A percentile compares a stretch with the other conserved stretches of the same genome.
Evolutionary conservation across 30 jellyfish, hydroid and myxozoan genomes (phyloP).

Genomic region (Hydra vulgaris): DNA sequence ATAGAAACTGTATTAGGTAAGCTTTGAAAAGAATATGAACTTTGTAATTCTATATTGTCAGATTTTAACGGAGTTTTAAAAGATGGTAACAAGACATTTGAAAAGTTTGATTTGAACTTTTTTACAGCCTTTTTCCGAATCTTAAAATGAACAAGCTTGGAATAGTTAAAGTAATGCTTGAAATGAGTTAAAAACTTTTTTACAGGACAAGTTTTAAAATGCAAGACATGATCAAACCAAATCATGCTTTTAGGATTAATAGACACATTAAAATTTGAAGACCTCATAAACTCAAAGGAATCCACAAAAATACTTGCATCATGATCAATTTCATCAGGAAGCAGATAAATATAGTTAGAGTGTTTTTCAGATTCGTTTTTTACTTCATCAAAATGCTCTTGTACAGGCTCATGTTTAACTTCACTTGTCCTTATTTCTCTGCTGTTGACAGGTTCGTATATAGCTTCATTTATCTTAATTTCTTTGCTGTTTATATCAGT

Average conservation of each 20-base stretch:
- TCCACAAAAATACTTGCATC: not conserved
- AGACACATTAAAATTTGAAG: not conserved
- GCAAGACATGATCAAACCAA: not conserved
- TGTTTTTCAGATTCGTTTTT: not conserved
- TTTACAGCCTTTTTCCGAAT: too few relatives aligned
- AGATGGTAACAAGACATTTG: not conserved
- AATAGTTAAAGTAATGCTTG: not conserved
- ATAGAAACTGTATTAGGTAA: not conserved
- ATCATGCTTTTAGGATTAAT: not conserved
- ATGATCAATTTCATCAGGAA: not conserved
- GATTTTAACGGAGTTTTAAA: not conserved
- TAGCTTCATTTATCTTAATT: too few relatives aligned
- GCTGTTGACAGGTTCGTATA: not conserved
- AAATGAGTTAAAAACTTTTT: not conserved
- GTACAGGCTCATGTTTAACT: too few relatives aligned
- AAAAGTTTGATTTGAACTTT: too few relatives aligned
- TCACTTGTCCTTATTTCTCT: too few relatives aligned
- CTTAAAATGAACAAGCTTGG: not conserved
- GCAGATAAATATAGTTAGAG: not conserved
- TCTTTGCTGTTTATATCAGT: not conserved
- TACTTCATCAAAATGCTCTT: too few relatives aligned
- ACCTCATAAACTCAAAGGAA: constrained; percentile 4
- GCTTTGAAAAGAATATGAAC: not conserved
- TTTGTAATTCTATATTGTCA: not conserved
- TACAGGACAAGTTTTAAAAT: not conserved